phyloP scores from a whole-genome alignment of 2,113 vertebrate genomes.

The Sander lucioperca region DNA sequence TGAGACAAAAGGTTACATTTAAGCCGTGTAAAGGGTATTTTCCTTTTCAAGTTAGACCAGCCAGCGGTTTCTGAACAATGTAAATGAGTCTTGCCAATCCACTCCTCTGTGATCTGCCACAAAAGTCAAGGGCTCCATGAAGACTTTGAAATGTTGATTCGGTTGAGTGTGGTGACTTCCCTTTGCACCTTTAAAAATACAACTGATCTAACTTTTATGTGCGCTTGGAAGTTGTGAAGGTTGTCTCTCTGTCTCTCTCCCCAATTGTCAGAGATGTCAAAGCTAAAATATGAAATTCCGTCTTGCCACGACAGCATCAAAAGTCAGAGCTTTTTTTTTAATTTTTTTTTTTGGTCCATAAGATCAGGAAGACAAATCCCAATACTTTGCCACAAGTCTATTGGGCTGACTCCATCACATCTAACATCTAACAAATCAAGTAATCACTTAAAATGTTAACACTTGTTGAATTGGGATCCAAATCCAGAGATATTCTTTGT shows the following conservation, averaged over 20 bases:
- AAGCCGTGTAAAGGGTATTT: constrained; percentile 69
- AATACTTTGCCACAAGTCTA: constrained; percentile 25
- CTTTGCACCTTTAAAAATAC: constrained; percentile 85
- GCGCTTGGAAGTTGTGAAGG: constrained; percentile 87
- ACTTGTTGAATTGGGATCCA: constrained; percentile 20
- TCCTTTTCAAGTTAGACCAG: constrained; percentile 72
- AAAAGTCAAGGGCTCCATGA: constrained; percentile 81
- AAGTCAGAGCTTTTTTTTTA: constrained; percentile 68
- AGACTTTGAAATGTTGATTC: constrained; percentile 91
- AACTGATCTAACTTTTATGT: constrained; percentile 88
- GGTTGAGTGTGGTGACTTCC: constrained; percentile 80
- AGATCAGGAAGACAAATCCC: constrained; percentile 64
- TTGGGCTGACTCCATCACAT: constrained; percentile 10
- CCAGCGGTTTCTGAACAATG: constrained; percentile 84
- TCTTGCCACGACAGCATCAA: constrained; percentile 77
- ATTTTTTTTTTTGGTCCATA: constrained; percentile 67
- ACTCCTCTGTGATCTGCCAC: constrained; percentile 84
- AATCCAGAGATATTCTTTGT: constrained; percentile 20
- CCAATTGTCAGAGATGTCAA: constrained; percentile 86
- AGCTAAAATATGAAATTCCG: constrained; percentile 81
- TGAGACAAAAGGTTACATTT: constrained; percentile 81
- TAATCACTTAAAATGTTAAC: constrained; percentile 32
- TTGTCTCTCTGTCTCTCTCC: constrained; percentile 70
- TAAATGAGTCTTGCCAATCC: constrained; percentile 87
- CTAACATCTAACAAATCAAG: constrained; percentile 33